Base-by-base conservation (phyloP, 2,888 invertebrate species). In the Drosophila prostipennis region DNA sequence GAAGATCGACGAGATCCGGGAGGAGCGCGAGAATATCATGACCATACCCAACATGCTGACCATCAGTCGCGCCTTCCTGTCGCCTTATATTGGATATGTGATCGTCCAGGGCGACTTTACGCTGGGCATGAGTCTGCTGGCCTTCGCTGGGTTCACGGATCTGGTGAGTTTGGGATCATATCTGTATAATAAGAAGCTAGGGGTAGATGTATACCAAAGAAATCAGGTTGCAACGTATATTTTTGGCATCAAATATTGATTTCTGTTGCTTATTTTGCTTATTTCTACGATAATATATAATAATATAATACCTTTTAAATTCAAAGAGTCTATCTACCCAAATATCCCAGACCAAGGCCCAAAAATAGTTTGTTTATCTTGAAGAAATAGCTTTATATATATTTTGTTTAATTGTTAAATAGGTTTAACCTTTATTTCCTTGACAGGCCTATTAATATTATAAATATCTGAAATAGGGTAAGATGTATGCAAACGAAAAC, bases 21-120 rank as follows among this genome's bases (percentile, higher is more conserved):
- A 91, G 63, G 91, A 91, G 58, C 94, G 93, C 78, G 98, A 99
- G 93, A 98, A 98, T 92, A 94, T 98, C 43, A 95, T 96, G 91
- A 99, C 99, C 0, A 94, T 99, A 80, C 99, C 99, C 11, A 99
- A 99, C 92, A 93, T 97, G 51, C 92, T 99, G 56, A 99, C 98
- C 89, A 92, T 97, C 8, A 93, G 96, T 23, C 94, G 99, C 84
- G 98, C 99, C 83, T 92, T 94, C 7, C 93, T 97, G 80, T 96
- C 98, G 1, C 99, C 99, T 1, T 95, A 96, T 89, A 93, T 99
- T 73, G 98, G 98, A 26, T 96, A 97, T 92, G 94, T 98, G 46
- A 97, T 99, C 78, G 91, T 98, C 14, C 94, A 96, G 80, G 95
- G 96, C 29, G 93, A 96, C 77, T 99, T 96, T 91, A 93, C 94